These are phyloP conservation scores for Drosophila pectinifera DNA, from an alignment of 1,140 invertebrate genomes.

Conservation along the genomic window DNA sequence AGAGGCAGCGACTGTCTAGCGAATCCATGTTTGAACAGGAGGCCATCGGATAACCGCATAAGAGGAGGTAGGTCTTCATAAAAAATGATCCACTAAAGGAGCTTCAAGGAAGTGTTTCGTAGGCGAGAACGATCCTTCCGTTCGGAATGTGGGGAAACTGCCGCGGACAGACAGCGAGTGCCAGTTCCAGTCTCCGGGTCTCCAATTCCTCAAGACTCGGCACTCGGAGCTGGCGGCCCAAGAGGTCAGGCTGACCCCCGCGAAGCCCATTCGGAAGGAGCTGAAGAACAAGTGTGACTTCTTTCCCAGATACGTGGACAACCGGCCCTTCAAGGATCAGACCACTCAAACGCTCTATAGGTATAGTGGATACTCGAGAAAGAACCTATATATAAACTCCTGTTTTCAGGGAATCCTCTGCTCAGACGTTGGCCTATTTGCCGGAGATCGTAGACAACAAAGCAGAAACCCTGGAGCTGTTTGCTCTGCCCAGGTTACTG, in stretches of 20 bases:
- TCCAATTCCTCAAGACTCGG: conserved; percentile 43
- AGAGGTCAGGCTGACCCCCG: conserved; percentile 51
- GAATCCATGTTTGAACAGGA: background rate
- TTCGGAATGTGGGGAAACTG: conserved; percentile 38
- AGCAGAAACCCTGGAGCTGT: conserved; percentile 63
- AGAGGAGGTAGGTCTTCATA: background rate
- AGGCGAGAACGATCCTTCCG: background rate
- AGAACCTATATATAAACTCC: too few relatives aligned
- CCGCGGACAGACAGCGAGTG: conserved; percentile 70
- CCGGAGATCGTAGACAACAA: conserved; percentile 84
- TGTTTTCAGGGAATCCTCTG: conserved; percentile 87
- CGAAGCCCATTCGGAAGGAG: conserved; percentile 38
- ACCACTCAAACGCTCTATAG: conserved; percentile 78
- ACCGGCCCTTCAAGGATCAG: conserved; percentile 59
- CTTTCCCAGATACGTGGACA: conserved; percentile 55
- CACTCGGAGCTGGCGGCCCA: conserved; percentile 21
- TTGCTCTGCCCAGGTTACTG: conserved; percentile 63
- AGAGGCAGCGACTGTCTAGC: background rate
- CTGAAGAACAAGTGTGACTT: conserved; percentile 64
- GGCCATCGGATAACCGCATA: background rate
- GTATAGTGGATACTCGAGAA: conserved; percentile 8
- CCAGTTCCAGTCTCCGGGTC: conserved; percentile 50
- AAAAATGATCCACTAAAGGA: background rate
- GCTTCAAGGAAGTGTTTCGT: background rate
- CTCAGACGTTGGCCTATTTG: conserved; percentile 91